Percentiles rank a stretch among this genome's conserved stretches.
Evolutionary conservation across 2,113 vertebrate species (phyloP).

Genomic region (Sorex fumeus): DNA sequence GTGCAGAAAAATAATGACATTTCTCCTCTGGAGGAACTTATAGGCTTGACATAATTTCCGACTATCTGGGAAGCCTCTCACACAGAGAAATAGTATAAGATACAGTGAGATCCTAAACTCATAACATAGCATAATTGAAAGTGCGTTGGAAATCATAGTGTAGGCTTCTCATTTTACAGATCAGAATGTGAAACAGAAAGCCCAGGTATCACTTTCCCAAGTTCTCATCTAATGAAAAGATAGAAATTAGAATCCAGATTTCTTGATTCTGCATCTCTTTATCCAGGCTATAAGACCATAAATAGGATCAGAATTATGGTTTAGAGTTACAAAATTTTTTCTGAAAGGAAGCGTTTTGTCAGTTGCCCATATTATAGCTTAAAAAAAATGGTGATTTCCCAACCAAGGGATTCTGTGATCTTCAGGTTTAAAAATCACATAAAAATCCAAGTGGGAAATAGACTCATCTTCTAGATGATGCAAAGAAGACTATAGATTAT

Average conservation of each 20-base stretch:
- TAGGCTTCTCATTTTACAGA: not conserved
- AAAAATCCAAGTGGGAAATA: slow-evolving; percentile 2
- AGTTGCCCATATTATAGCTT: not conserved
- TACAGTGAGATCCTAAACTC: not conserved
- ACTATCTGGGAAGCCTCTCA: not conserved
- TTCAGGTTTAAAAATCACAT: slow-evolving; percentile 49
- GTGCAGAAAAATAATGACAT: not conserved
- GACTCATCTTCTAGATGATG: slow-evolving; percentile 10
- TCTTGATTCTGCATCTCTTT: not conserved
- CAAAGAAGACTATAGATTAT: slow-evolving; percentile 33
- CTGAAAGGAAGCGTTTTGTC: not conserved
- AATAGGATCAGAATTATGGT: not conserved
- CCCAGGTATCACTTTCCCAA: slow-evolving; percentile 1
- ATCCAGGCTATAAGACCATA: not conserved
- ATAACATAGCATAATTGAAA: slow-evolving; percentile 14
- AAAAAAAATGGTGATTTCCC: not conserved
- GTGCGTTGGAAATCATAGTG: not conserved
- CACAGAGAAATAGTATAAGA: not conserved
- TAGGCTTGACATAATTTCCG: not conserved
- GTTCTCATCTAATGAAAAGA: not conserved
- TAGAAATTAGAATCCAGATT: not conserved
- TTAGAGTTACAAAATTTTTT: not conserved
- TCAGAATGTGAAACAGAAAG: not conserved
- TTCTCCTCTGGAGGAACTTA: slow-evolving; percentile 26
- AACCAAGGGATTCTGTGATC: not conserved